Conservation (phyloP, 1,140 invertebrate genomes). For the Ceratina japonica region DNA sequence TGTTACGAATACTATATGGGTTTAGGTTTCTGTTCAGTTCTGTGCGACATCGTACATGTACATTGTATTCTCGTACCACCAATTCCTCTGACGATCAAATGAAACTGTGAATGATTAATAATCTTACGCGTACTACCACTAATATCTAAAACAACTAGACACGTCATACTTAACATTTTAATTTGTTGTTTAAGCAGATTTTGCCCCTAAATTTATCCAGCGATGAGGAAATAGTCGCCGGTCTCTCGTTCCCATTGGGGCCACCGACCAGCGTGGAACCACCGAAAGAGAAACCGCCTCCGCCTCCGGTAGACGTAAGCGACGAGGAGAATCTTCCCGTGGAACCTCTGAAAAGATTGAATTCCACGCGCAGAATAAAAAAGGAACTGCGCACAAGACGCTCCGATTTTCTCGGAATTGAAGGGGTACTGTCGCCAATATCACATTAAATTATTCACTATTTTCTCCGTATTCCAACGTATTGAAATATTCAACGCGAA, state of each 20-base stretch:
- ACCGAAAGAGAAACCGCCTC: conserved; percentile 91
- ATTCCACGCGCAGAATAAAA: conserved; percentile 91
- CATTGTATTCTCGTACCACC: no score
- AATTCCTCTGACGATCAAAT: no score
- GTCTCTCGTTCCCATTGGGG: conserved; percentile 75
- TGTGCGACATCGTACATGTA: no score
- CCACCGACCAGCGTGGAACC: conserved; percentile 85
- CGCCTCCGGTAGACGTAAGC: conserved; percentile 85
- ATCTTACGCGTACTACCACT: neutral
- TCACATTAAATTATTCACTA: neutral
- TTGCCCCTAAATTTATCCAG: conserved; percentile 72
- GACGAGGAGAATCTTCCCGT: conserved; percentile 77
- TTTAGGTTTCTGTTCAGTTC: no score
- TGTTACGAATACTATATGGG: no score
- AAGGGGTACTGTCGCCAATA: conserved; percentile 78
- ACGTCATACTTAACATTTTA: conserved; percentile 3
- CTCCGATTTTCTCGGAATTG: conserved; percentile 92
- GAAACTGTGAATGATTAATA: no score
- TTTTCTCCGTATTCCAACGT: neutral
- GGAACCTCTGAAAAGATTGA: conserved; percentile 85
- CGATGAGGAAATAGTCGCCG: conserved; percentile 74
- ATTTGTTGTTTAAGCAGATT: conserved; percentile 63
- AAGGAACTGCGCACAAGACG: conserved; percentile 91
- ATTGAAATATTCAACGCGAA: neutral
- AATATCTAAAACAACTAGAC: neutral